A percentile compares a stretch with the other conserved stretches of the same genome.
These are phyloP conservation scores for Tiphia femorata DNA, from an alignment of 2,888 invertebrate species.

Conservation along the genomic window DNA sequence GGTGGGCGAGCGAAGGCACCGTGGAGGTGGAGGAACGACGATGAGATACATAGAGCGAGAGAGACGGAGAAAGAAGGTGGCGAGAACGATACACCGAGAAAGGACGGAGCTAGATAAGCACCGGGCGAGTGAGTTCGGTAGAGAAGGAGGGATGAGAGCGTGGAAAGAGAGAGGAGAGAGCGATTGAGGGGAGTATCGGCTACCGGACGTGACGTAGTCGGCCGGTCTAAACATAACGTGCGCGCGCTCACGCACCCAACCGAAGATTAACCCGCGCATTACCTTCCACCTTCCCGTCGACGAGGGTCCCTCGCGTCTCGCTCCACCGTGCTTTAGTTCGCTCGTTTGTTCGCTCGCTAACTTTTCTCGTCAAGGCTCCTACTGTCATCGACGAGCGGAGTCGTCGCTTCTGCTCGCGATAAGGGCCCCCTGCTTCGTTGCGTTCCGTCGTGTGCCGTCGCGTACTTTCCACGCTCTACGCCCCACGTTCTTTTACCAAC, in stretches of 20 bases:
- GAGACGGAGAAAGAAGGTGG: too few relatives aligned
- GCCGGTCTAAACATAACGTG: constrained; percentile 62
- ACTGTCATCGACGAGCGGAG: constrained; percentile 30
- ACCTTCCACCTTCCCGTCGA: too few relatives aligned
- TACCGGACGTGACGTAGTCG: constrained; percentile 62
- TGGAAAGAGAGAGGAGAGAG: background rate
- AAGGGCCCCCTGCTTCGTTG: background rate
- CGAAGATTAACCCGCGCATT: constrained; percentile 17
- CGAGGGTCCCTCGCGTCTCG: background rate
- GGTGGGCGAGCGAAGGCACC: too few relatives aligned
- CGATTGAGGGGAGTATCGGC: constrained; percentile 48
- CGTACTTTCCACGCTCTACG: background rate
- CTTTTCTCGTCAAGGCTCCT: constrained; percentile 43
- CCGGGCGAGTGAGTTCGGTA: too few relatives aligned
- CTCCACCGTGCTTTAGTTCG: too few relatives aligned
- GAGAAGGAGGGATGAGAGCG: constrained; percentile 14
- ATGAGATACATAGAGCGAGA: too few relatives aligned
- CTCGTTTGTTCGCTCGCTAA: constrained; percentile 20
- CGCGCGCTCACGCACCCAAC: constrained; percentile 43
- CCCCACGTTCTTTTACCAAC: too few relatives aligned
- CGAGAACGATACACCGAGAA: too few relatives aligned
- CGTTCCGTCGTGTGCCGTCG: background rate
- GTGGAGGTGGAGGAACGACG: too few relatives aligned
- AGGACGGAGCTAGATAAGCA: too few relatives aligned
- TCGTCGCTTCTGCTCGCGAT: constrained; percentile 6